Conservation (phyloP, 2,113 vertebrate genomes). For the Thryonomys swinderianus region DNA sequence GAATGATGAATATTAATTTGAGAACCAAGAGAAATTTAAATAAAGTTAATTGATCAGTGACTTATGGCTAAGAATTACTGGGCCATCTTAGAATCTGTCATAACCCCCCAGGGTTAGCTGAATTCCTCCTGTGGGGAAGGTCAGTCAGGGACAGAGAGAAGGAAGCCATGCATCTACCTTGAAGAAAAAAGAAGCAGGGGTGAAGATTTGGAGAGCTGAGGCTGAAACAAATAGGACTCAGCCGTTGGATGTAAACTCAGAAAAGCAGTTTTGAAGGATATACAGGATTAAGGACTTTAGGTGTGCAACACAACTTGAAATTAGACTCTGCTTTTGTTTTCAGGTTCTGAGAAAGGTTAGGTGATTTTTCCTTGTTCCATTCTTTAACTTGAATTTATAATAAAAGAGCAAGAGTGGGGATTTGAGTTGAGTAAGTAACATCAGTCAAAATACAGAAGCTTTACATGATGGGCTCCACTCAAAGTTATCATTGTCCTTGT, state of each 20-base stretch:
- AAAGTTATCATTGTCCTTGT: not conserved
- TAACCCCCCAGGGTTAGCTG: not conserved
- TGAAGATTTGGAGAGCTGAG: not conserved
- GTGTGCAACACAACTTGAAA: not conserved
- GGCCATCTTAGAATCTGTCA: not conserved
- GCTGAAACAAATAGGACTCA: not conserved
- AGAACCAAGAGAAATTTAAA: not conserved
- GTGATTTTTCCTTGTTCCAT: not conserved
- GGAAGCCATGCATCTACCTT: not conserved
- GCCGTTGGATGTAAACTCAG: not conserved
- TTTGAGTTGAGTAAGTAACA: slow-evolving; percentile 12
- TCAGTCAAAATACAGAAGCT: not conserved
- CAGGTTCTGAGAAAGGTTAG: not conserved
- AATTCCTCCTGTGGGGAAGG: not conserved
- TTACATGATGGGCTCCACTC: not conserved
- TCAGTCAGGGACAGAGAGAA: not conserved
- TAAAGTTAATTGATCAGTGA: slow-evolving; percentile 6
- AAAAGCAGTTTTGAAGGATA: not conserved
- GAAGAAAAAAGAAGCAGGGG: not conserved
- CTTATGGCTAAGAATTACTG: not conserved
- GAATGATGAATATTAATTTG: not conserved
- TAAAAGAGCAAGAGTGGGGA: not conserved
- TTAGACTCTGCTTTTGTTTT: not conserved
- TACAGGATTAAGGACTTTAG: not conserved
- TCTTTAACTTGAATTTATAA: slow-evolving; percentile 1